A percentile compares a stretch with the other conserved stretches of the same genome.
Evolutionary conservation across 2,888 invertebrate species (phyloP).

Genomic region (Mesoligia furuncula): DNA sequence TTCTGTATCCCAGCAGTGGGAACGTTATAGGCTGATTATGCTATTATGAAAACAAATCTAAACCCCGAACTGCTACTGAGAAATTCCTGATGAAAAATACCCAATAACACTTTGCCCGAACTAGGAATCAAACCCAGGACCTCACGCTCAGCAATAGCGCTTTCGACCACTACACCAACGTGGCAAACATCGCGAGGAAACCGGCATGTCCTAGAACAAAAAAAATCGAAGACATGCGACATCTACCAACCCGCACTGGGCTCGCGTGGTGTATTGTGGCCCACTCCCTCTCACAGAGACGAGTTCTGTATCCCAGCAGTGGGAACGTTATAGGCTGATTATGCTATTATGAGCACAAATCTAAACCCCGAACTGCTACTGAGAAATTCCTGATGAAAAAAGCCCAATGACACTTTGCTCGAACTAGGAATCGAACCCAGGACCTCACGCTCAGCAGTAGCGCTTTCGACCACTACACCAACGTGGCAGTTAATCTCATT

Average conservation of each 20-base stretch:
- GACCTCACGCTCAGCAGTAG: not conserved
- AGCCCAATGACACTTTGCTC: not conserved
- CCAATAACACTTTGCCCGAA: not conserved
- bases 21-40: no score
- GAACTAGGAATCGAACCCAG: not conserved
- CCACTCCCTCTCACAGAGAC: no score
- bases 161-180: not conserved
- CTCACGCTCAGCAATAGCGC: not conserved
- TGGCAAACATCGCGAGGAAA: not conserved
- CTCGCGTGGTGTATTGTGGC: no score
- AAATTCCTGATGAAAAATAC: not conserved
- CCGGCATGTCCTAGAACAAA: no score
- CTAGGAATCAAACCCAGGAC: not conserved
- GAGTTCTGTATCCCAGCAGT: no score
- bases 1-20: no score
- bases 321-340: no score
- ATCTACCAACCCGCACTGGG: no score
- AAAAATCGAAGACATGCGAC: no score
- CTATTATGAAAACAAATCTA: not conserved
- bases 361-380: not conserved
- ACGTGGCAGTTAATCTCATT: not conserved
- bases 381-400: not conserved
- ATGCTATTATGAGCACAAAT: not conserved
- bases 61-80: not conserved
- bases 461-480: not conserved